These are phyloP conservation scores for Tetrax tetrax DNA, from an alignment of 2,113 vertebrate species.

Conservation along the genomic window DNA sequence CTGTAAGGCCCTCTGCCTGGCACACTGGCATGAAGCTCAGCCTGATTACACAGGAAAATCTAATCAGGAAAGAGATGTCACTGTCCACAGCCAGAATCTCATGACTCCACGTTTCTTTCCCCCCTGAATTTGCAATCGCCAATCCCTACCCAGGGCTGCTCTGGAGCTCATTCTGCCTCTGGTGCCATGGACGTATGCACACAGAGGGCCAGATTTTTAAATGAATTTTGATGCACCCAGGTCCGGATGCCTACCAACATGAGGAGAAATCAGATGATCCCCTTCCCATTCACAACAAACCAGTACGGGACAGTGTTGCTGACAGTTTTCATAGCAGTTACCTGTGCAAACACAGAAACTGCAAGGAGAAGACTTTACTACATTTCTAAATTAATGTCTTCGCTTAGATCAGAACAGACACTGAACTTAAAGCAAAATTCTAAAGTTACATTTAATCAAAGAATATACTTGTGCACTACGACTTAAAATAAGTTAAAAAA, in stretches of 20 bases:
- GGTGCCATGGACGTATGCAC: accelerated
- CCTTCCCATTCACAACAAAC: accelerated
- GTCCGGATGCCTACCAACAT: neutral
- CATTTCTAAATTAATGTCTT: slow-evolving; percentile 10
- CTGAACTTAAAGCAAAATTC: neutral
- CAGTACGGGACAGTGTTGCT: accelerated
- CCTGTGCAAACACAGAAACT: neutral
- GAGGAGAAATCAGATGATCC: neutral
- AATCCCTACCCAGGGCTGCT: neutral
- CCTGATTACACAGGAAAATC: neutral
- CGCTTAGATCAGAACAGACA: neutral
- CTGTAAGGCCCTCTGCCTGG: neutral
- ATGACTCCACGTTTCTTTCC: accelerated
- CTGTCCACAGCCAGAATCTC: neutral
- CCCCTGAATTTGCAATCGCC: accelerated
- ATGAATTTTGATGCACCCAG: neutral
- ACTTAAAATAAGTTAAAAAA: slow-evolving; percentile 41
- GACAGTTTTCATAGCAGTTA: neutral
- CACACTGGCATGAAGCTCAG: neutral
- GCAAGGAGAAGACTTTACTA: neutral
- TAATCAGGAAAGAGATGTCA: neutral
- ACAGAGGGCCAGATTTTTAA: neutral
- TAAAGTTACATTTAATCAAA: slow-evolving; percentile 60
- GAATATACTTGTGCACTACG: slow-evolving; percentile 13
- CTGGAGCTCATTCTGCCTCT: accelerated